Percentiles rank a stretch among this genome's conserved stretches.
phyloP scores from a whole-genome alignment of 92 coral and sea anemone species.

The Chrysogorgia sp. region DNA sequence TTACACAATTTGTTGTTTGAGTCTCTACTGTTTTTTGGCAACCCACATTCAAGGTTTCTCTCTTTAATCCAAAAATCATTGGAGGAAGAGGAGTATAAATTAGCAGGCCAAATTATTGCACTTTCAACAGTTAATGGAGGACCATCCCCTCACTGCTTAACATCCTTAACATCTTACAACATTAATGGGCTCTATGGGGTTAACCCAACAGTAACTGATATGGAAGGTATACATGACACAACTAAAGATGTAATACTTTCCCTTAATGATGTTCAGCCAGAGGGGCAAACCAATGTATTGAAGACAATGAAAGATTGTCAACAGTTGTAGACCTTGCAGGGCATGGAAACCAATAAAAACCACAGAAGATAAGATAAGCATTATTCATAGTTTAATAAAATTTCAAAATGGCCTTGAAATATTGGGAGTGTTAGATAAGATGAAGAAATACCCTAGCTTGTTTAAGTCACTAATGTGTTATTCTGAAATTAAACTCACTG shows the following conservation, averaged over 20 bases:
- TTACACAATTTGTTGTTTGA: slow-evolving; percentile 28
- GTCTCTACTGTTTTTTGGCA: slow-evolving; percentile 30
- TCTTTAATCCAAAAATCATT: slow-evolving; percentile 34
- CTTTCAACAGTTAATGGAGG: slow-evolving; percentile 30
- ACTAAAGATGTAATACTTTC: slow-evolving; percentile 31
- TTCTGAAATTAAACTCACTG: slow-evolving; percentile 1
- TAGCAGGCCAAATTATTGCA: slow-evolving; percentile 23
- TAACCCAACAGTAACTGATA: slow-evolving; percentile 9
- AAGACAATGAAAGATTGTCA: slow-evolving; percentile 22
- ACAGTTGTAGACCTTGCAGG: slow-evolving; percentile 41
- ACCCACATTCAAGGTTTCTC: slow-evolving; percentile 6
- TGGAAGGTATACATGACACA: slow-evolving; percentile 25
- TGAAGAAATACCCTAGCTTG: background rate
- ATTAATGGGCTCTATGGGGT: slow-evolving; percentile 22
- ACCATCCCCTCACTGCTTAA: slow-evolving; percentile 30
- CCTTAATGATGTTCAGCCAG: slow-evolving; percentile 23
- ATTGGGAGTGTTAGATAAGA: slow-evolving; percentile 21
- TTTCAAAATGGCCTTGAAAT: slow-evolving; percentile 27
- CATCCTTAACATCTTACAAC: background rate
- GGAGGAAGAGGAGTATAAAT: slow-evolving; percentile 27
- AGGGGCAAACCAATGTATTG: slow-evolving; percentile 16
- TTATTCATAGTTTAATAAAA: slow-evolving; percentile 9
- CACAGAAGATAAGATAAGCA: slow-evolving; percentile 27
- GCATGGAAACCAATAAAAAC: slow-evolving; percentile 37
- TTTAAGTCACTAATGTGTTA: slow-evolving; percentile 17